Base-by-base conservation (phyloP, 2,797 vertebrate genomes). In the Neosalanx taihuensis region DNA sequence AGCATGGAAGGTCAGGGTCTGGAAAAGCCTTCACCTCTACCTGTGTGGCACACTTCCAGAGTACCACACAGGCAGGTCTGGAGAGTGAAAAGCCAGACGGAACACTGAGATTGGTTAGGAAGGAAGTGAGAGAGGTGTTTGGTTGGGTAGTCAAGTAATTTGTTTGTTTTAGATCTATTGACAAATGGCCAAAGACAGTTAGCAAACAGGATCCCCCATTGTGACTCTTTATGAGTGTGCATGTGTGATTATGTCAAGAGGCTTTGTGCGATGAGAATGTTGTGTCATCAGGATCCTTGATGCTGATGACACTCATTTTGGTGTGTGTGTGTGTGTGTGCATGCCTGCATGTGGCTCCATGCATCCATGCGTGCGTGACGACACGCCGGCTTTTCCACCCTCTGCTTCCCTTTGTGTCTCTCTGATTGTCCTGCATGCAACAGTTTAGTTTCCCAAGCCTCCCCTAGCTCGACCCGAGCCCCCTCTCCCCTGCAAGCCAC, bases 391-490 rank as follows among this genome's bases (percentile, higher is more conserved):
- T 69, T 70, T 65, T 79, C 60, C 75, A 79, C 79, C 75, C 64
- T 61, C 67, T 58, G 76, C 73, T 72, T 71, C 37, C 66, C 65
- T 83, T 75, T 83, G 79, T 84, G 77, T 74, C 81, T 81, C 78
- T 78, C 72, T 72, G 79, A 80, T 80, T 76, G 82, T 80, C 73
- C 77, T 82, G 73, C 72, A 79, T 81, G 66, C 75, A 78, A 75
- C 72, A 84, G 74, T 86, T 84, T 69, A 81, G 82, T 88, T 76
- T 83, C 73, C 86, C 79, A 23, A 82, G 80, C 57, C 86, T 80
- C 68, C 79, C 89, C 88, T 71, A 58, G 88, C 88, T 90, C 85
- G 88, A 88, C 85, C 65, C 62, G 78, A 78, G 77, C 79, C 73
- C 61, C 61, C 73, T 31, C 69, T 72, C 73, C 77, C 80, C 82